phyloP scores from a whole-genome alignment of 2,888 invertebrate genomes.

The Lordiphosa andalusiaca region DNA sequence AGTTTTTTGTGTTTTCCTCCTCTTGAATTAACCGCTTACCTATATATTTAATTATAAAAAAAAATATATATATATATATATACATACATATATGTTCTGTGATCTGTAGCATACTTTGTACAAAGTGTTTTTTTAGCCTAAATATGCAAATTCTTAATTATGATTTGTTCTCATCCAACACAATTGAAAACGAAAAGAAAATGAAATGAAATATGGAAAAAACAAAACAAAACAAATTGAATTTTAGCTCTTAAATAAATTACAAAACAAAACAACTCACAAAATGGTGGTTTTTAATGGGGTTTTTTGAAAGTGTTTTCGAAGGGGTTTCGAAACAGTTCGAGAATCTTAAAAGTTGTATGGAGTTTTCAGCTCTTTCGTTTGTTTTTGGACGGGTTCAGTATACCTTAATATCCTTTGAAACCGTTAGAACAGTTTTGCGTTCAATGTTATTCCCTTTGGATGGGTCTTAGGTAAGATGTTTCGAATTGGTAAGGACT shows the following conservation, averaged over 20 bases:
- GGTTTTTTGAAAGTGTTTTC: too few relatives aligned
- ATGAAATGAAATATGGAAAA: conserved; percentile 9
- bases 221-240: conserved; percentile 22
- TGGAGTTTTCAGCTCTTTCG: too few relatives aligned
- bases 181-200: conserved; percentile 28
- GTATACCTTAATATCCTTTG: too few relatives aligned
- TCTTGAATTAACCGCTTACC: conserved; percentile 37
- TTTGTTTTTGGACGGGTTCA: too few relatives aligned
- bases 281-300: conserved; percentile 10
- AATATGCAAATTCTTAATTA: conserved; percentile 52
- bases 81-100: conserved; percentile 78
- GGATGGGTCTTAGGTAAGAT: too few relatives aligned
- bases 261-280: conserved; percentile 12
- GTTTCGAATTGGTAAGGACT: too few relatives aligned
- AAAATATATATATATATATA: too few relatives aligned
- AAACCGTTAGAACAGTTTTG: too few relatives aligned
- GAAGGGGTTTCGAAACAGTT: too few relatives aligned
- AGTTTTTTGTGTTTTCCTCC: conserved; percentile 21
- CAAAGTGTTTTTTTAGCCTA: conserved; percentile 78
- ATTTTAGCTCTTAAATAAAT: conserved; percentile 18
- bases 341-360: too few relatives aligned
- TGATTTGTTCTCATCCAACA: conserved; percentile 31
- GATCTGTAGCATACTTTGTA: conserved; percentile 81
- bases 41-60: conserved; percentile 14
- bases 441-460: too few relatives aligned